phyloP scores from a whole-genome alignment of 2,888 invertebrate genomes.

The Lapara coniferarum region DNA sequence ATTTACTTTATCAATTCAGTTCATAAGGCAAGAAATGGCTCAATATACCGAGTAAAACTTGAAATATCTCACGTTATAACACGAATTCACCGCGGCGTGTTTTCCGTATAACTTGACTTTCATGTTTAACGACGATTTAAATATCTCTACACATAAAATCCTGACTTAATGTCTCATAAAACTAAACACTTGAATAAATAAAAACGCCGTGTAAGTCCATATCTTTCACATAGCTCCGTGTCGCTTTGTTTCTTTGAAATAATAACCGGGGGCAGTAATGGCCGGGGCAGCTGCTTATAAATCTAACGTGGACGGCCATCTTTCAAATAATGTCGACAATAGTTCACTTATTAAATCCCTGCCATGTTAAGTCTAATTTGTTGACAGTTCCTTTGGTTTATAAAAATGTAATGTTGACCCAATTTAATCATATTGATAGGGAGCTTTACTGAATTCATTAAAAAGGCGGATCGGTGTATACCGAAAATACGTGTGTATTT shows the following conservation, averaged over 20 bases:
- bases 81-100: constrained; percentile 42
- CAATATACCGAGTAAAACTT: constrained; percentile 30
- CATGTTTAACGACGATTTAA: constrained; percentile 62
- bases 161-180: constrained; percentile 61
- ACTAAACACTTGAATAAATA: constrained; percentile 66
- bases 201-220: constrained; percentile 44
- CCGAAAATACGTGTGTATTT: too few relatives aligned
- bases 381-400: constrained; percentile 51
- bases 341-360: constrained; percentile 61
- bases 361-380: constrained; percentile 59
- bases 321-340: constrained; percentile 36
- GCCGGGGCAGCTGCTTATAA: constrained; percentile 58
- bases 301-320: constrained; percentile 46
- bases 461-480: background rate
- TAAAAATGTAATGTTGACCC: constrained; percentile 58
- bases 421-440: background rate
- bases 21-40: constrained; percentile 4
- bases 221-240: constrained; percentile 38
- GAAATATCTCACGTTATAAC: constrained; percentile 33
- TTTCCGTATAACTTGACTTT: constrained; percentile 51
- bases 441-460: background rate
- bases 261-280: constrained; percentile 31
- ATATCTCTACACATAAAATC: constrained; percentile 61
- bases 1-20: background rate
- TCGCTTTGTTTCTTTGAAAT: constrained; percentile 44